These are phyloP conservation scores for Drosophila seclusa DNA, from an alignment of 2,888 invertebrate genomes.

Conservation along the genomic window DNA sequence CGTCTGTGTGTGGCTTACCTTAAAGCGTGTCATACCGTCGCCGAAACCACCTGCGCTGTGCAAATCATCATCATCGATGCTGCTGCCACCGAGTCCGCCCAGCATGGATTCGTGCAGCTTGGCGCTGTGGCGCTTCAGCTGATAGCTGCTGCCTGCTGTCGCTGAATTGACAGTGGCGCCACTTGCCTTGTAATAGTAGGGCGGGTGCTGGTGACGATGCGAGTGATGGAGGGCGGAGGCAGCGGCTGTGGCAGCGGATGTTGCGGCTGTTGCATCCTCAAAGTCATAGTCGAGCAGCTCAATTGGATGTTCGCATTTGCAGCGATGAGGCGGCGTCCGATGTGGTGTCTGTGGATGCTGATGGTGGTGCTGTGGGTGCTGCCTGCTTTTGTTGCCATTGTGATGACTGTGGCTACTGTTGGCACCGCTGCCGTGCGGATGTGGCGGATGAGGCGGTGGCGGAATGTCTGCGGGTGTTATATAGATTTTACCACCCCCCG, in stretches of 20 bases:
- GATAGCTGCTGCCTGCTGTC: slow-evolving; percentile 39
- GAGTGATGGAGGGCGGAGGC: slow-evolving; percentile 42
- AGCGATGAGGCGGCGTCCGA: slow-evolving; percentile 70
- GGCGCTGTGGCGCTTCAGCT: slow-evolving; percentile 62
- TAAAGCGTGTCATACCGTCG: slow-evolving; percentile 64
- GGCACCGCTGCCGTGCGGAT: slow-evolving; percentile 50
- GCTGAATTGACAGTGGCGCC: slow-evolving; percentile 21
- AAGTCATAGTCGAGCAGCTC: slow-evolving; percentile 69
- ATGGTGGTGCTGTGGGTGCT: slow-evolving; percentile 56
- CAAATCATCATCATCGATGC: slow-evolving; percentile 68
- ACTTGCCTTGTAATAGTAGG: slow-evolving; percentile 66
- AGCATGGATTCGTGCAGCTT: slow-evolving; percentile 70
- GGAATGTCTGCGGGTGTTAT: slow-evolving; percentile 82
- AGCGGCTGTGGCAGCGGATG: slow-evolving; percentile 30
- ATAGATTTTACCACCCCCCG: slow-evolving; percentile 72
- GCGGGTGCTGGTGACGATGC: slow-evolving; percentile 69
- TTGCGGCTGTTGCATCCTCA: slow-evolving; percentile 57
- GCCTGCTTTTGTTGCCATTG: slow-evolving; percentile 64
- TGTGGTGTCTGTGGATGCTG: slow-evolving; percentile 60
- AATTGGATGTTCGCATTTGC: slow-evolving; percentile 75
- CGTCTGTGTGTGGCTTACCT: slow-evolving; percentile 57
- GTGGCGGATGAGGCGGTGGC: slow-evolving; percentile 79
- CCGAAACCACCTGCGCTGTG: slow-evolving; percentile 68
- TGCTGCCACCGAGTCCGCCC: slow-evolving; percentile 63
- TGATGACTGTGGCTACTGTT: slow-evolving; percentile 51